Conservation (phyloP, 92 coral and sea anemone genomes). For the Muricea muricata region DNA sequence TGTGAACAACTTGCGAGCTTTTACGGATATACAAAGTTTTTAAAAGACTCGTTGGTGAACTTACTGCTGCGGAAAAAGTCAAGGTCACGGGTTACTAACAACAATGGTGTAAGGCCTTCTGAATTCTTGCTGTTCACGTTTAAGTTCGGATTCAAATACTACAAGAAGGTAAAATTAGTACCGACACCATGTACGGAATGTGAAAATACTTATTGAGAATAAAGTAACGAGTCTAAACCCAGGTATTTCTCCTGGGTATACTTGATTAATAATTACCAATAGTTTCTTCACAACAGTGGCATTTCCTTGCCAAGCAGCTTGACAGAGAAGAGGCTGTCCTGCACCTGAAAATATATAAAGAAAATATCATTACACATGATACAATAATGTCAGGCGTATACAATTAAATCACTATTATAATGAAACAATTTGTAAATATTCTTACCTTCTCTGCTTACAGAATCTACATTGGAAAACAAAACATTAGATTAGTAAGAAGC, state of each 20-base stretch:
- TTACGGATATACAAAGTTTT: too few relatives aligned
- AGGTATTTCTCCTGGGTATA: too few relatives aligned
- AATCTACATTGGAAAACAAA: constrained; percentile 1
- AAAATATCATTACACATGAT: not conserved
- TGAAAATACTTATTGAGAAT: too few relatives aligned
- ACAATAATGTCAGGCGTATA: not conserved
- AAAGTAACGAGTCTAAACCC: too few relatives aligned
- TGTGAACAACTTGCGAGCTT: too few relatives aligned
- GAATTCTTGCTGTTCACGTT: constrained; percentile 91
- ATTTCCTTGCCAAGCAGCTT: constrained; percentile 99
- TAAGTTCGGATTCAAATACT: constrained; percentile 45
- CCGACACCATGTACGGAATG: too few relatives aligned
- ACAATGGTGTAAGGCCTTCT: constrained; percentile 91
- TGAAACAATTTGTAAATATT: not conserved
- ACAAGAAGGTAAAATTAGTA: not conserved
- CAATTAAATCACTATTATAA: not conserved
- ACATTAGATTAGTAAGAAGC: not conserved
- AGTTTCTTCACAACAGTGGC: constrained; percentile 74
- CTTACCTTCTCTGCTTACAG: constrained; percentile 21
- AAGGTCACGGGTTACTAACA: constrained; percentile 89
- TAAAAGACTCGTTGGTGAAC: not conserved
- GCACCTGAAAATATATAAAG: constrained; percentile 76
- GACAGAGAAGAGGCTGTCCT: constrained; percentile 84
- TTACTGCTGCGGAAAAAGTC: constrained; percentile 88
- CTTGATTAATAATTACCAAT: constrained; percentile 58